Percentiles rank a stretch among this genome's conserved stretches.
Evolutionary conservation across 1,140 invertebrate genomes (phyloP).

Genomic region (Bilobella aurantiaca): DNA sequence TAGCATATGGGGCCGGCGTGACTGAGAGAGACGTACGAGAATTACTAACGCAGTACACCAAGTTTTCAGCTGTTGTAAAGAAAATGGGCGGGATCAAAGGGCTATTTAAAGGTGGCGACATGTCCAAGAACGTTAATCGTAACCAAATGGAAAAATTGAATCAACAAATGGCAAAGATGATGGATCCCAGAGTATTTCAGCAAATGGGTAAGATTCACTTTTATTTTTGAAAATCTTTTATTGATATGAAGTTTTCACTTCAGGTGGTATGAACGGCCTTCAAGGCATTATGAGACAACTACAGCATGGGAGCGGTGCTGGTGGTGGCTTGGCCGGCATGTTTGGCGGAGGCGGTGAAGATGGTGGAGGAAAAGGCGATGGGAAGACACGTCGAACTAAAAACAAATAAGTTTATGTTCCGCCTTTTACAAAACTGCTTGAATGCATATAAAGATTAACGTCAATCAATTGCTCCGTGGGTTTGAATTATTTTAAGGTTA

Average conservation of each 20-base stretch:
- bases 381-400: neutral
- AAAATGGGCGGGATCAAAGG: constrained; percentile 99
- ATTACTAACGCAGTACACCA: constrained; percentile 94
- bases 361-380: neutral
- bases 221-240: no score
- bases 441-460: no score
- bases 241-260: no score
- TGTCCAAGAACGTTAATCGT: constrained; percentile 97
- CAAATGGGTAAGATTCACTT: constrained; percentile 73
- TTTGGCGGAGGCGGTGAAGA: constrained; percentile 16
- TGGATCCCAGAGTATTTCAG: constrained; percentile 94
- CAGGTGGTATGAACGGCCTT: constrained; percentile 88
- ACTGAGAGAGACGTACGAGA: constrained; percentile 95
- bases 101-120: constrained; percentile 74
- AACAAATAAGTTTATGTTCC: no score
- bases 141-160: constrained; percentile 97
- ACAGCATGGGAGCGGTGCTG: constrained; percentile 71
- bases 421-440: no score
- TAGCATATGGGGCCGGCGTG: constrained; percentile 90
- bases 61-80: constrained; percentile 98
- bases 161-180: constrained; percentile 99
- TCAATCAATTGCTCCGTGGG: no score
- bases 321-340: constrained; percentile 33
- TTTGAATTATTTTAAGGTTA: no score
- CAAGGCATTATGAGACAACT: constrained; percentile 98